phyloP scores from a whole-genome alignment of 2,888 invertebrate genomes.

The Amiota communis region DNA sequence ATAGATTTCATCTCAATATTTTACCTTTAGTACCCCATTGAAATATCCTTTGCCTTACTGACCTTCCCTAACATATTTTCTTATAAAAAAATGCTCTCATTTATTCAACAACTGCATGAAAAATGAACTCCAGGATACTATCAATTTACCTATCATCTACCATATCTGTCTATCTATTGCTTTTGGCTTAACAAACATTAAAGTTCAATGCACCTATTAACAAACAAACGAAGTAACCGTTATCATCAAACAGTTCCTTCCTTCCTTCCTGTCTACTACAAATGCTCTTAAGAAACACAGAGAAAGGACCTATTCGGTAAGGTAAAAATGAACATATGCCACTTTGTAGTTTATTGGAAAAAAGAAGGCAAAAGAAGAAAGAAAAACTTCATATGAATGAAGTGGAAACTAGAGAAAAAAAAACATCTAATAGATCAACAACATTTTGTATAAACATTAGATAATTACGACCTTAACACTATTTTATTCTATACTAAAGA shows the following conservation, averaged over 20 bases:
- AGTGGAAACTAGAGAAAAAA: background rate
- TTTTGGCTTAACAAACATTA: background rate
- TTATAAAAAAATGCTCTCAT: no score
- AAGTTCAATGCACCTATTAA: conserved; percentile 21
- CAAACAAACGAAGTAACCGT: conserved; percentile 15
- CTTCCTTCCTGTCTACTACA: no score
- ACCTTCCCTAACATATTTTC: no score
- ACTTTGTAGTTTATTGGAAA: background rate
- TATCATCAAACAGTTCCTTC: background rate
- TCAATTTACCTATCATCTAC: no score
- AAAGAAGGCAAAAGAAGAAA: background rate
- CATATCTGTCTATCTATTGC: no score
- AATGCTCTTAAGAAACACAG: no score
- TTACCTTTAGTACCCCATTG: no score
- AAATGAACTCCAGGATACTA: no score
- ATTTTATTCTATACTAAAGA: background rate
- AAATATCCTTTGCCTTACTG: no score
- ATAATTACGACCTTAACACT: conserved; percentile 20
- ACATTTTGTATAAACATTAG: background rate
- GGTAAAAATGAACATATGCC: conserved; percentile 4
- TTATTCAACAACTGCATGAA: no score
- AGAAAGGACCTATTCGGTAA: no score
- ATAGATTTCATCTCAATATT: no score
- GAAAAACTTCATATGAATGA: background rate
- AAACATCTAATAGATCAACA: background rate